phyloP scores from a whole-genome alignment of 1,140 invertebrate genomes.

The Proctacanthus coquilletti region DNA sequence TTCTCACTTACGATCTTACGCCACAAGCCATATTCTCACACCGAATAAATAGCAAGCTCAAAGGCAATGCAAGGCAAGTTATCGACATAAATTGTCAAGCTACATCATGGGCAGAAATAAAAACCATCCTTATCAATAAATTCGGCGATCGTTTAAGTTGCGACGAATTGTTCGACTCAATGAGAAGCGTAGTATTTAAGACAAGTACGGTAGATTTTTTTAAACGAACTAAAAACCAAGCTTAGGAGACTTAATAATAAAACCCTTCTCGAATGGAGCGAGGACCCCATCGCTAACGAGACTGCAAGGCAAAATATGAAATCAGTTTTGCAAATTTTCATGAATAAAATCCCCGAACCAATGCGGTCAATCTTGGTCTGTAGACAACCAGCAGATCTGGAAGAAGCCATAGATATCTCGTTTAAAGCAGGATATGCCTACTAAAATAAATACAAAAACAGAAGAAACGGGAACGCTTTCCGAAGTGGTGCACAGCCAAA shows the following conservation, averaged over 20 bases:
- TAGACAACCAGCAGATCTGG: background rate
- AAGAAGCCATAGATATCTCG: background rate
- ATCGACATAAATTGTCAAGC: slow-evolving; percentile 5
- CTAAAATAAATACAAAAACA: background rate
- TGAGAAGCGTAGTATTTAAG: slow-evolving; percentile 1
- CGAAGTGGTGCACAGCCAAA: too few species aligned
- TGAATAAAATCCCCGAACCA: background rate
- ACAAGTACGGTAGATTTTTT: background rate
- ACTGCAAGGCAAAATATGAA: background rate
- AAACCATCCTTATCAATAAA: slow-evolving; percentile 4
- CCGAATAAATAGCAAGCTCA: slow-evolving; percentile 2
- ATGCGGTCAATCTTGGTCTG: background rate
- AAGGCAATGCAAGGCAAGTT: slow-evolving; percentile 4
- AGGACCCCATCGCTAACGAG: too few species aligned
- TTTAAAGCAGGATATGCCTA: background rate
- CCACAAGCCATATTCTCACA: slow-evolving; percentile 3
- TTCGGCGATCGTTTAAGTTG: too few species aligned
- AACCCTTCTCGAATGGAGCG: background rate
- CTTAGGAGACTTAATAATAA: background rate
- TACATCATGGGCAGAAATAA: slow-evolving; percentile 3
- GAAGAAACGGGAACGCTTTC: too few species aligned
- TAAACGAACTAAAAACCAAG: background rate
- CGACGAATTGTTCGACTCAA: slow-evolving; percentile 4
- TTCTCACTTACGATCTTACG: background rate
- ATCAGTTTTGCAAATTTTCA: background rate